Conservation (phyloP, 1,140 invertebrate species). For the Hestina assimilis region DNA sequence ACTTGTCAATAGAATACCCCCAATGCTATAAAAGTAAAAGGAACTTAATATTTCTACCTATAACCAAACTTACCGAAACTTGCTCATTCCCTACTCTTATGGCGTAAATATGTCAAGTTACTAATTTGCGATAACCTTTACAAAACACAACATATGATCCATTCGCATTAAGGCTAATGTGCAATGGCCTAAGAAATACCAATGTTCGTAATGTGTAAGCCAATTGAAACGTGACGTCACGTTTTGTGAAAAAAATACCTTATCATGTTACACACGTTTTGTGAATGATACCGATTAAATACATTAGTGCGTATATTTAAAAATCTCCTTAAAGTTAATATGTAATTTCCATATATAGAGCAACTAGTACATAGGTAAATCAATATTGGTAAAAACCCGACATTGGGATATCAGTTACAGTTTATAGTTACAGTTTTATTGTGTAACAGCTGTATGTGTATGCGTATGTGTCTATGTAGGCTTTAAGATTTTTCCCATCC, state of each 20-base stretch:
- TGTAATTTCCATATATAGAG: no score
- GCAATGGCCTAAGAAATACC: background rate
- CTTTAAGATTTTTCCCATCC: no score
- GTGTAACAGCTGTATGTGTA: no score
- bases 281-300: slow-evolving; percentile 4
- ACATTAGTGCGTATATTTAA: background rate
- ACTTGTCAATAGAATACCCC: slow-evolving; percentile 10
- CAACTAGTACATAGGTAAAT: no score
- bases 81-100: slow-evolving; percentile 41
- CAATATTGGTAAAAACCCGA: no score
- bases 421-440: no score
- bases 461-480: no score
- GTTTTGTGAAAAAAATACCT: slow-evolving; percentile 10
- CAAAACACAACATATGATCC: background rate
- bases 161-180: slow-evolving; percentile 2
- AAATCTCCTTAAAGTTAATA: no score
- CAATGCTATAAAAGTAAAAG: slow-evolving; percentile 12
- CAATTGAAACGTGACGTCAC: slow-evolving; percentile 8
- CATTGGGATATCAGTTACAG: no score
- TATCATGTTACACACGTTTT: slow-evolving; percentile 13
- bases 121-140: slow-evolving; percentile 37
- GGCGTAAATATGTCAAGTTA: slow-evolving; percentile 57
- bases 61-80: slow-evolving; percentile 53
- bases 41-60: slow-evolving; percentile 11
- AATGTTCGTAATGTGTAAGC: slow-evolving; percentile 6